Percentiles rank a stretch among this genome's conserved stretches.
Conservation (phyloP, 2,797 vertebrate species). For the Gephyroberyx darwinii region DNA sequence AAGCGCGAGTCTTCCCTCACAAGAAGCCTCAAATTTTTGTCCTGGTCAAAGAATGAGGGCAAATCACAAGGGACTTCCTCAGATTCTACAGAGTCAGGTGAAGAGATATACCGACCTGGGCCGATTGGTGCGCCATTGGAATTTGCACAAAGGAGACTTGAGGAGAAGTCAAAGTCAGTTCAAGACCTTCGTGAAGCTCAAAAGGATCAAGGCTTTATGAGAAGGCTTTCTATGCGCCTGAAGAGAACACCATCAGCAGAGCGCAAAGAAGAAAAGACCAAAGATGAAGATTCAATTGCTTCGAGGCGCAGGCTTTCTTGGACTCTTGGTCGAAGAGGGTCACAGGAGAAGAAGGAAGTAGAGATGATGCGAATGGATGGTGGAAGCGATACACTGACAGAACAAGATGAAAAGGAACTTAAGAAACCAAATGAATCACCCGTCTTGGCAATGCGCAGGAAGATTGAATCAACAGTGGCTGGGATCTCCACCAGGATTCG, state of each 20-base stretch:
- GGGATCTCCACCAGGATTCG: conserved; percentile 91
- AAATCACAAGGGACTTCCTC: conserved; percentile 64
- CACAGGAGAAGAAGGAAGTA: conserved; percentile 87
- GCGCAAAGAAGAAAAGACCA: conserved; percentile 82
- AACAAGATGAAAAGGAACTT: conserved; percentile 73
- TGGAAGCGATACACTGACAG: conserved; percentile 56
- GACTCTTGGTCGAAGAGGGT: conserved; percentile 83
- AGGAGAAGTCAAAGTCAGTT: conserved; percentile 92
- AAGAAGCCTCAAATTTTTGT: conserved; percentile 89
- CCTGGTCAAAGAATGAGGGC: conserved; percentile 89
- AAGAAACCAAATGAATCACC: conserved; percentile 88
- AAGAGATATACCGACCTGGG: conserved; percentile 93
- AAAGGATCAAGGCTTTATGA: conserved; percentile 92
- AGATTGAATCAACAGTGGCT: conserved; percentile 92
- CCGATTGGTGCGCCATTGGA: conserved; percentile 91
- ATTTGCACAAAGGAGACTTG: conserved; percentile 79
- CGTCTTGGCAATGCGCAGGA: conserved; percentile 87
- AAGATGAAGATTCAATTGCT: conserved; percentile 79
- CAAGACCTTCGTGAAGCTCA: conserved; percentile 91
- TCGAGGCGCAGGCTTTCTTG: conserved; percentile 87
- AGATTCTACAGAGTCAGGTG: conserved; percentile 74
- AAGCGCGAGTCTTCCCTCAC: conserved; percentile 91
- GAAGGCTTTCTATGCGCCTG: conserved; percentile 89
- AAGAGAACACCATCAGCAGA: conserved; percentile 87
- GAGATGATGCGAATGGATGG: conserved; percentile 79